Conservation (phyloP, 2,797 vertebrate species). For the Heterohyrax brucei region DNA sequence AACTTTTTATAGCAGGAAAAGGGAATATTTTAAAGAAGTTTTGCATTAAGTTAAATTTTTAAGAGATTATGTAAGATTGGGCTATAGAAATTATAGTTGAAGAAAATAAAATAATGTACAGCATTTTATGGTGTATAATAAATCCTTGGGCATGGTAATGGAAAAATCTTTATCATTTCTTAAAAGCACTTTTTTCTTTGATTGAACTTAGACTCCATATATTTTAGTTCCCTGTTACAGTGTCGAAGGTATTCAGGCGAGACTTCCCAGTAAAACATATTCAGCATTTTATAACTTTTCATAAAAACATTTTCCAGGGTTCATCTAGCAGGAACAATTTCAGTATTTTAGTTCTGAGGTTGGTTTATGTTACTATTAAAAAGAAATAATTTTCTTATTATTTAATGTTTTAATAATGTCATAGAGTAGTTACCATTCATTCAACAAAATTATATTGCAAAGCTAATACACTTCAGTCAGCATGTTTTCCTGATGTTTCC, state of each 20-base stretch:
- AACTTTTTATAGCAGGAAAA: constrained; percentile 60
- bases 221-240: constrained; percentile 30
- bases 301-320: constrained; percentile 47
- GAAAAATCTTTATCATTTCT: constrained; percentile 1
- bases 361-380: constrained; percentile 64
- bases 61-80: constrained; percentile 62
- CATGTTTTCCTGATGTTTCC: constrained; percentile 59
- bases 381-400: constrained; percentile 31
- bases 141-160: constrained; percentile 47
- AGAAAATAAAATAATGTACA: constrained; percentile 36
- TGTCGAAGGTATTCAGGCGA: constrained; percentile 64
- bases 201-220: constrained; percentile 64
- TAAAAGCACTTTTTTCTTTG: constrained; percentile 60
- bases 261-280: constrained; percentile 66
- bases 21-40: constrained; percentile 38
- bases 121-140: constrained; percentile 66
- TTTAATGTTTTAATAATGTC: constrained; percentile 46
- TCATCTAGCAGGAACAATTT: constrained; percentile 61
- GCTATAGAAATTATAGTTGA: constrained; percentile 37
- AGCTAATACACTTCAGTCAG: constrained; percentile 10
- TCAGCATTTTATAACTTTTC: constrained; percentile 53
- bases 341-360: constrained; percentile 35
- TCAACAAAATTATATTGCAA: not conserved
- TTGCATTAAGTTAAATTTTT: constrained; percentile 60
- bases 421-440: constrained; percentile 4